Conservation (phyloP, 1,140 invertebrate species). For the Drosophila oshimai region DNA sequence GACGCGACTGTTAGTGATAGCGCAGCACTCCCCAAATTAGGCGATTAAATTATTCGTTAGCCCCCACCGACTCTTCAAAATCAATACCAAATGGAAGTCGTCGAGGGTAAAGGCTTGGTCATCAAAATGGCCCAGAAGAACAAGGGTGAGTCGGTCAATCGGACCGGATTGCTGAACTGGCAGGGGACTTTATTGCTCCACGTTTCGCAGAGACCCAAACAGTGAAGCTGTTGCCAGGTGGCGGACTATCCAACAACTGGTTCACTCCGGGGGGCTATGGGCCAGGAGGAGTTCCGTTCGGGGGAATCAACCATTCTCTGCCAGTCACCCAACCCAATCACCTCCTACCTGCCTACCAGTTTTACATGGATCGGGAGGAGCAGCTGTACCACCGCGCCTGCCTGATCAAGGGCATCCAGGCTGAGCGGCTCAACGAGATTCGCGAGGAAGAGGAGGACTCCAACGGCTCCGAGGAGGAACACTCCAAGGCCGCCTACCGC, state of each 20-base stretch:
- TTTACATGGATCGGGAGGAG: slow-evolving; percentile 70
- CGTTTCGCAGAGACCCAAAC: slow-evolving; percentile 67
- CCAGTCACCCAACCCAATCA: background rate
- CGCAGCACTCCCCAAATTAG: slow-evolving; percentile 37
- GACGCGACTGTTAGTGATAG: slow-evolving; percentile 26
- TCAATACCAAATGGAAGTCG: slow-evolving; percentile 45
- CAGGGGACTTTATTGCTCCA: too few relatives aligned
- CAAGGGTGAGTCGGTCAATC: slow-evolving; percentile 51
- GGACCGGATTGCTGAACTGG: too few relatives aligned
- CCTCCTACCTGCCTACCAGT: too few relatives aligned
- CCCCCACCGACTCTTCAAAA: slow-evolving; percentile 8
- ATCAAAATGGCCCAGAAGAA: slow-evolving; percentile 72
- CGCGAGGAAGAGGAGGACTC: slow-evolving; percentile 51
- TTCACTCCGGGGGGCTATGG: slow-evolving; percentile 8
- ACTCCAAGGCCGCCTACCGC: slow-evolving; percentile 40
- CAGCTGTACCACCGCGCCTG: slow-evolving; percentile 65
- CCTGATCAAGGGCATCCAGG: slow-evolving; percentile 55
- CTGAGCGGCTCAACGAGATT: slow-evolving; percentile 13
- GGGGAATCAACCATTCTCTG: too few relatives aligned
- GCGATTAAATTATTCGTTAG: slow-evolving; percentile 64
- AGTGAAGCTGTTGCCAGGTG: slow-evolving; percentile 29
- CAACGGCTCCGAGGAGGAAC: slow-evolving; percentile 46
- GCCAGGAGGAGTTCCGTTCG: background rate
- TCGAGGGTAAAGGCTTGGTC: slow-evolving; percentile 47
- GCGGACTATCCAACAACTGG: slow-evolving; percentile 32